Percentiles rank a stretch among this genome's conserved stretches.
phyloP scores from a whole-genome alignment of 2,113 vertebrate genomes.

The Opisthocomus hoazin region DNA sequence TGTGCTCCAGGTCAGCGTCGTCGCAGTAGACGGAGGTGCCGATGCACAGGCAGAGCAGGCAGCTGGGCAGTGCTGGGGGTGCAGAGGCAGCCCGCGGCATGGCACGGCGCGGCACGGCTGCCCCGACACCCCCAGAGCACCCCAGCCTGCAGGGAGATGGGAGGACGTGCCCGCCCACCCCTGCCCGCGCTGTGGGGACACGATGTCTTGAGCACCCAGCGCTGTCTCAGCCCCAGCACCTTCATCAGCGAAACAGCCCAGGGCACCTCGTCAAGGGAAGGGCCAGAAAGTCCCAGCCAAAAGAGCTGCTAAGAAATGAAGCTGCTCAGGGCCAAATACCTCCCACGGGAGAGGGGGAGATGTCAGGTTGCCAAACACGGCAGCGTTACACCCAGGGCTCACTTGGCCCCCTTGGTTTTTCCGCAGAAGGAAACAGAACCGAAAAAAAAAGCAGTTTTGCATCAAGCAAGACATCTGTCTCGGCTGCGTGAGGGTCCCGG shows the following conservation, averaged over 20 bases:
- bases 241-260: not conserved
- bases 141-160: not conserved
- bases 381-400: not conserved
- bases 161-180: not conserved
- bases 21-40: slow-evolving; percentile 82
- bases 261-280: not conserved
- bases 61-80: slow-evolving; percentile 74
- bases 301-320: not conserved
- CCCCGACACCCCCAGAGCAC: accelerated
- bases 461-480: not conserved
- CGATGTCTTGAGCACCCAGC: accelerated
- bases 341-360: not conserved
- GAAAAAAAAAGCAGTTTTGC: not conserved
- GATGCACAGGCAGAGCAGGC: slow-evolving; percentile 78
- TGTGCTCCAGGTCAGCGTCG: slow-evolving; percentile 59
- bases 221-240: not conserved
- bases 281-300: not conserved
- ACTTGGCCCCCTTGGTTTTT: not conserved
- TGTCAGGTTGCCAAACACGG: not conserved
- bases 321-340: not conserved
- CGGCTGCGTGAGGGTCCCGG: not conserved
- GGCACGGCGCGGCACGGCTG: accelerated
- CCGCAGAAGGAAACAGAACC: not conserved
- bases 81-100: not conserved
- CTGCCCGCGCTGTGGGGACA: not conserved